Percentiles rank a stretch among this genome's conserved stretches.
phyloP scores from a whole-genome alignment of 2,888 invertebrate genomes.

The Lobophora halterata region DNA sequence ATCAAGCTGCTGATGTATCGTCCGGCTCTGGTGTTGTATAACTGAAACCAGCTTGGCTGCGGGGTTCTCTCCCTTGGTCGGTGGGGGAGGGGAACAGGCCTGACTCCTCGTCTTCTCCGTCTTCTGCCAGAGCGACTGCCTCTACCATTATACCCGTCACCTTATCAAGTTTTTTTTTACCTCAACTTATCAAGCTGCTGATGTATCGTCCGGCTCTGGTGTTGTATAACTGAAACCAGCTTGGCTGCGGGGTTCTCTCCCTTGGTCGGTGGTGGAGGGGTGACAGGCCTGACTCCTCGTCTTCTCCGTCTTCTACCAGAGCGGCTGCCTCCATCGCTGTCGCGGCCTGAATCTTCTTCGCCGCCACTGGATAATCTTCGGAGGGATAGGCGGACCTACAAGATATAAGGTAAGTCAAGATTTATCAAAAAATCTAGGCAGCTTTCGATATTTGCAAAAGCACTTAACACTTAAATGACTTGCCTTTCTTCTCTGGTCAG shows the following conservation, averaged over 20 bases:
- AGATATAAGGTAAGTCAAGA: neutral
- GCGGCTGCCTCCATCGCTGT: slow-evolving; percentile 68
- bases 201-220: slow-evolving; percentile 72
- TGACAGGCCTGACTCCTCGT: slow-evolving; percentile 50
- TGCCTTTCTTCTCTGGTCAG: too few relatives aligned
- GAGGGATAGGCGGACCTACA: slow-evolving; percentile 69
- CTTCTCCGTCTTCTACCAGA: slow-evolving; percentile 54
- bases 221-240: slow-evolving; percentile 71
- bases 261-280: slow-evolving; percentile 60
- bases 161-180: too few relatives aligned
- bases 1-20: slow-evolving; percentile 73
- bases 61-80: slow-evolving; percentile 61
- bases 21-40: slow-evolving; percentile 72
- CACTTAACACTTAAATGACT: too few relatives aligned
- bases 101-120: slow-evolving; percentile 49
- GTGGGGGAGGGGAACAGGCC: slow-evolving; percentile 60
- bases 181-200: slow-evolving; percentile 74
- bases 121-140: slow-evolving; percentile 59
- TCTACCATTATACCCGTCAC: slow-evolving; percentile 71
- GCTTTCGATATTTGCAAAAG: too few relatives aligned
- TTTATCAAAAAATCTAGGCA: too few relatives aligned
- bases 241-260: slow-evolving; percentile 66
- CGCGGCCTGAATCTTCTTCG: slow-evolving; percentile 75
- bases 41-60: slow-evolving; percentile 69
- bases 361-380: slow-evolving; percentile 72